Percentiles rank a stretch among this genome's conserved stretches.
Conservation (phyloP, 2,113 vertebrate species). For the Entelurus aequoreus region DNA sequence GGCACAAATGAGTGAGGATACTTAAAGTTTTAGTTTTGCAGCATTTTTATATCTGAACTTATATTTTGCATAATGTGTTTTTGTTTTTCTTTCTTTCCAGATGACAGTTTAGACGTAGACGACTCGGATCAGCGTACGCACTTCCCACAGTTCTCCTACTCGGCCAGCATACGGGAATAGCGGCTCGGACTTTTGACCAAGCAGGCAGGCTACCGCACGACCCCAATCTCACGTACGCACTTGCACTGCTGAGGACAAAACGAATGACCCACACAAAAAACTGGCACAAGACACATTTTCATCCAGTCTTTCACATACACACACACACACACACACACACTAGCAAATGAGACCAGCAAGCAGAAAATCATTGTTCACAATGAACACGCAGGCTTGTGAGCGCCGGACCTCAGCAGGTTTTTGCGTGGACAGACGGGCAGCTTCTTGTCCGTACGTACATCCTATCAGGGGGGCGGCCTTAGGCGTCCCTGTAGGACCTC, state of each 20-base stretch:
- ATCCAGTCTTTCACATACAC: constrained; percentile 36
- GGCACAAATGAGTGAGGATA: no score
- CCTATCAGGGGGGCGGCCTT: constrained; percentile 34
- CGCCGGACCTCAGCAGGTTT: constrained; percentile 57
- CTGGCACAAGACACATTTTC: constrained; percentile 60
- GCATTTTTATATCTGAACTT: neutral
- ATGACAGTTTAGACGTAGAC: constrained; percentile 82
- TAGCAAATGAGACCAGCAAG: constrained; percentile 36
- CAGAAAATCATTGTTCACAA: constrained; percentile 27
- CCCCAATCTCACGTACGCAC: constrained; percentile 56
- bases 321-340: constrained; percentile 4
- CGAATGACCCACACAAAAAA: constrained; percentile 33
- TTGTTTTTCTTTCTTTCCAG: constrained; percentile 56
- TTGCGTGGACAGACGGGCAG: constrained; percentile 55
- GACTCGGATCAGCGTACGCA: constrained; percentile 84
- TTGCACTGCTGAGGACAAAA: constrained; percentile 50
- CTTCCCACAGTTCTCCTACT: constrained; percentile 96
- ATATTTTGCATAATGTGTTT: neutral
- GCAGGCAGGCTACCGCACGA: constrained; percentile 56
- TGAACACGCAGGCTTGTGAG: constrained; percentile 40
- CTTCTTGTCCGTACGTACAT: constrained; percentile 45
- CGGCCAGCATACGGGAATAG: constrained; percentile 89
- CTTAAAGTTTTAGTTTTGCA: no score
- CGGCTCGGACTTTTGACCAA: constrained; percentile 43
- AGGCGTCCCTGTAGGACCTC: constrained; percentile 52